Percentiles rank a stretch among this genome's conserved stretches.
phyloP scores from a whole-genome alignment of 2,113 vertebrate genomes.

The Nothobranchius furzeri region DNA sequence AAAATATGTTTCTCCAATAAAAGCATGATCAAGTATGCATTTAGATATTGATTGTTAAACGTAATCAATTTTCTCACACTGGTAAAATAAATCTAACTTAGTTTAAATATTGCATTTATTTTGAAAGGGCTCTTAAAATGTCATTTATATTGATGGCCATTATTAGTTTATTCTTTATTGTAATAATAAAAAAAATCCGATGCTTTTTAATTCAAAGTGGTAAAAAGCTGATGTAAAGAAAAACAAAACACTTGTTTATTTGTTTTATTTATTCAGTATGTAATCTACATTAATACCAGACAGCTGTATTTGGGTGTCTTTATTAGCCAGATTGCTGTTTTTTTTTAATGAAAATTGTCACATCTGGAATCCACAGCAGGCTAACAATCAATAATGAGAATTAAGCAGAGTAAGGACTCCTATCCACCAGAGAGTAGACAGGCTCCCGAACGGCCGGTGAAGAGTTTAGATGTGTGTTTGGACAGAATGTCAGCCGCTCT shows the following conservation, averaged over 20 bases:
- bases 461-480: conserved; percentile 15
- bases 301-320: conserved; percentile 22
- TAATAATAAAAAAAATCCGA: no score
- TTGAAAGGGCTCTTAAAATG: no score
- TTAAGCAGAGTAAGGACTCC: conserved; percentile 13
- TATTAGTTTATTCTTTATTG: no score
- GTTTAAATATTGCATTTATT: no score
- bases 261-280: conserved; percentile 1
- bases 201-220: no score
- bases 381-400: conserved; percentile 36
- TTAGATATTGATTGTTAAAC: no score
- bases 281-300: conserved; percentile 26
- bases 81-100: no score
- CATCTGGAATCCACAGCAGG: conserved; percentile 14
- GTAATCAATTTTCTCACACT: no score
- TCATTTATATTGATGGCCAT: no score
- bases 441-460: neutral
- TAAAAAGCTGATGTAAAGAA: no score
- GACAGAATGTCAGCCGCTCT: conserved; percentile 22
- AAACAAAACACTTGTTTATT: neutral
- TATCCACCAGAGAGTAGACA: conserved; percentile 3
- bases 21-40: no score
- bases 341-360: conserved; percentile 3
- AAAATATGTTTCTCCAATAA: no score
- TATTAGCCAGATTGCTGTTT: conserved; percentile 31